Evolutionary conservation across 1,140 invertebrate species (phyloP), one percentile per base, ranked within the genome.

Genomic region (Eupeodes corollae): DNA sequence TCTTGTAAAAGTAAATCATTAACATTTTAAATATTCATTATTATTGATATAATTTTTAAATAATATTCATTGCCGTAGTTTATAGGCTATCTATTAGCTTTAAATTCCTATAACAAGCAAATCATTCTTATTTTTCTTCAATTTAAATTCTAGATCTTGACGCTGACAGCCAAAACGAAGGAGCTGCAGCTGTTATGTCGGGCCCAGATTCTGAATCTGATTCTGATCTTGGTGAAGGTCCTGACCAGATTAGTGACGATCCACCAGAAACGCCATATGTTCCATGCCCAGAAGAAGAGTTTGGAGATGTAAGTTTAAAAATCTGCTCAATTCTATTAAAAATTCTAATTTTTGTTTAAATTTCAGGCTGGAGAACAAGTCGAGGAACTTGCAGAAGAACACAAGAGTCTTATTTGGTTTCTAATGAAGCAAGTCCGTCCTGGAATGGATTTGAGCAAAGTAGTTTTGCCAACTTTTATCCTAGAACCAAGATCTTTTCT

Each of bases 401-500:
- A 96, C 71, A 95, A 94, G 67, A 91, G 88, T 18, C 71, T 96
- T 30, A 84, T 97, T 58, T 95, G 91, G 91, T 90, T 85, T 57
- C 74, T 96, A 14, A 74, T 96, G 56, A 95, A 95, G 70, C 91
- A 96, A 77, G 88, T 94, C 56, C 75, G 91, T 18, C 92, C 92
- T 15, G 91, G 92, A 15, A 95, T 95, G 91, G 92, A 95, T 72
- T 71, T 96, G n/a, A 92, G 88, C 42, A 91, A 93, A 71, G 91
- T 96, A 26, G 90, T 93, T 9, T 70, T 96, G 40, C 91, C 91
- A 1, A 90, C 86, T 0, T 90, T 89, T 58, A 88, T 90, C 46
- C 63, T 96, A 43, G 92, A 96, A 63, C 90, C 91, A 14, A 70
- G 91, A 46, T 95, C 91, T 2, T 94, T 96, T 68, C 71, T 96